Evolutionary conservation across 2,888 invertebrate species (phyloP).

Genomic region (Tenodera sinensis): DNA sequence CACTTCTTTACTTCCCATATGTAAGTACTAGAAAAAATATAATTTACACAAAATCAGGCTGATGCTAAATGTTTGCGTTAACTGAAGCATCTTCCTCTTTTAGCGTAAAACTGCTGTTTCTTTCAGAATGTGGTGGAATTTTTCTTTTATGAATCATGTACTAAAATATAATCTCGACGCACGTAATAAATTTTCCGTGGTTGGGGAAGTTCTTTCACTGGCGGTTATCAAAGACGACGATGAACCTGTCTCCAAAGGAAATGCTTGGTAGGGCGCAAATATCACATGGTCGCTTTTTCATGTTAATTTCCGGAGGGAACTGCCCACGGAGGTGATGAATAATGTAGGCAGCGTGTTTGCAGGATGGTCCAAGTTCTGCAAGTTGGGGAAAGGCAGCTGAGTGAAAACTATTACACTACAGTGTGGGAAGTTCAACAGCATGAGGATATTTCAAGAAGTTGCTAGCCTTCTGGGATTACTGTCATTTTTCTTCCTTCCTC

Average conservation of each 20-base stretch:
- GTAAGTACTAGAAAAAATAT: too few relatives aligned
- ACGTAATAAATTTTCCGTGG: background rate
- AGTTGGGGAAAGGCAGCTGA: background rate
- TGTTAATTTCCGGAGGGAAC: background rate
- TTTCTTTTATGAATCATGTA: too few relatives aligned
- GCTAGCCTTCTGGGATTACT: background rate
- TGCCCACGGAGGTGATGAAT: background rate
- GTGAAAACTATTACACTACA: background rate
- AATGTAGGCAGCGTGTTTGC: background rate
- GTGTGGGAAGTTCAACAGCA: background rate
- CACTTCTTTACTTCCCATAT: too few relatives aligned
- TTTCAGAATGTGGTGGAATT: too few relatives aligned
- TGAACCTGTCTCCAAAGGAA: background rate
- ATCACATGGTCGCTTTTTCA: background rate
- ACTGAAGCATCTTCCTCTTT: too few relatives aligned
- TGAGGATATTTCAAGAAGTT: background rate
- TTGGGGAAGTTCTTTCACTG: background rate
- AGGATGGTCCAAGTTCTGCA: background rate
- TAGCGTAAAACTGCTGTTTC: too few relatives aligned
- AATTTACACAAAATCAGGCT: too few relatives aligned
- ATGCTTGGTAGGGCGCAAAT: background rate
- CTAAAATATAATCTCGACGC: background rate
- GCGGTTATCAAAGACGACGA: background rate
- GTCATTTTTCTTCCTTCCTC: background rate
- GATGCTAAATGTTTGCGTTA: too few relatives aligned